Percentiles rank a stretch among this genome's conserved stretches.
Conservation (phyloP, 2,888 invertebrate genomes). For the Dastarcus helophoroides region DNA sequence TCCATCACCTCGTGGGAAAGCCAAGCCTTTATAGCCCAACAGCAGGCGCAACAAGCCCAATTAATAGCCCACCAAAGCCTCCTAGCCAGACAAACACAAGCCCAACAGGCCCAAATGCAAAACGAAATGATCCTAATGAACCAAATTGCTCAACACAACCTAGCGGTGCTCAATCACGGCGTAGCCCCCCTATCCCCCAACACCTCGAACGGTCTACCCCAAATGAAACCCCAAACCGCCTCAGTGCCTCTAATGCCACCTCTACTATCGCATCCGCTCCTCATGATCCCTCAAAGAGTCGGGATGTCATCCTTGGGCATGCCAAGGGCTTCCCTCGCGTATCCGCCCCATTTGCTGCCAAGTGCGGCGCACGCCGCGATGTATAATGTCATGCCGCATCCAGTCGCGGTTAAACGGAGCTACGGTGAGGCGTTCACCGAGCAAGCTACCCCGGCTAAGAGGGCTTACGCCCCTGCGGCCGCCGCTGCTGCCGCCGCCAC, state of each 20-base stretch:
- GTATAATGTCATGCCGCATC: constrained; percentile 25
- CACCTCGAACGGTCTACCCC: constrained; percentile 21
- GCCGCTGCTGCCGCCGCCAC: constrained; percentile 15
- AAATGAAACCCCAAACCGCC: constrained; percentile 31
- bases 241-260: constrained; percentile 32
- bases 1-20: constrained; percentile 27
- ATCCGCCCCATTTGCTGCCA: constrained; percentile 24
- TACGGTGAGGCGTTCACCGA: constrained; percentile 37
- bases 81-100: constrained; percentile 52
- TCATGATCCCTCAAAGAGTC: constrained; percentile 21
- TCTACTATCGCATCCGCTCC: constrained; percentile 27
- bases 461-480: constrained; percentile 22
- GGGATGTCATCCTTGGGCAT: constrained; percentile 20
- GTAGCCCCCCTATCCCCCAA: constrained; percentile 18
- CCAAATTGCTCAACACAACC: constrained; percentile 35
- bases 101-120: constrained; percentile 36
- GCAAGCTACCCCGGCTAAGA: constrained; percentile 30
- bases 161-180: constrained; percentile 29
- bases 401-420: constrained; percentile 32
- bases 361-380: constrained; percentile 20
- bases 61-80: constrained; percentile 60
- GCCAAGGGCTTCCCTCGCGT: constrained; percentile 20
- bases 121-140: constrained; percentile 36
- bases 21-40: constrained; percentile 41
- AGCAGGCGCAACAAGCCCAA: constrained; percentile 46